Base-by-base conservation (phyloP, 2,113 vertebrate genomes). In the Pardalotus punctatus region DNA sequence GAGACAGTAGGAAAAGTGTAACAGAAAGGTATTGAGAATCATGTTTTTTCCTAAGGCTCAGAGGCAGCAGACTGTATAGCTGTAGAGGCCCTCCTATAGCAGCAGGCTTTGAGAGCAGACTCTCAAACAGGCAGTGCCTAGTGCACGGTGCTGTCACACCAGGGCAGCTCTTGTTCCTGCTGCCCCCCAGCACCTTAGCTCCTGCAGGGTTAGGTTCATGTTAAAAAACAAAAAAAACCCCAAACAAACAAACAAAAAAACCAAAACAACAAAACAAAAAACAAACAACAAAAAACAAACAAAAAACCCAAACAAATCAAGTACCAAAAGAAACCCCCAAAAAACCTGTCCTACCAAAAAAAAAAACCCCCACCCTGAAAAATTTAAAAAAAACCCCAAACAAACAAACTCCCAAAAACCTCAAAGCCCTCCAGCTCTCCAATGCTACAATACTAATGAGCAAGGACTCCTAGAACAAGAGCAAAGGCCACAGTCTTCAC, bases 371-470 rank as follows among this genome's bases (percentile, higher is more conserved):
- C 42, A 42, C 12, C 17, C 15, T n/a, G n/a, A 16, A 43, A 43
- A 43, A 43, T 12, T 12, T 6, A 51, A 36, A 31, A 20, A n/a
- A 27, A 28, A 27, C 25, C 12, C 17, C 19, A 45, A 45, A 45
- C 18, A 45, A 45, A 45, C 15, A 45, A 19, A 43, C 42, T 17
- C 19, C 43, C 43, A 45, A 45, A 45, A 45, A 14, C 14, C 85
- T 40, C 48, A 42, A 43, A 56, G 56, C 33, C 19, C 64, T 48
- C 57, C 64, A 76, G 57, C 13, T 79, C 64, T 33, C 36, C 35
- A 11, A 48, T 21, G 21, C 16, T 64, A 33, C 12, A 6, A 0
- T 6, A 9, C 35, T 11, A 43, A 29, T 0, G 2, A 70, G 42
- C 1, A 5, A 93, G 33, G 56, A 36, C 10, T 78, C 50, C 33